Evolutionary conservation across 2,113 vertebrate genomes (phyloP), one percentile per base, ranked within the genome.

Genomic region (Carettochelys insculpta): DNA sequence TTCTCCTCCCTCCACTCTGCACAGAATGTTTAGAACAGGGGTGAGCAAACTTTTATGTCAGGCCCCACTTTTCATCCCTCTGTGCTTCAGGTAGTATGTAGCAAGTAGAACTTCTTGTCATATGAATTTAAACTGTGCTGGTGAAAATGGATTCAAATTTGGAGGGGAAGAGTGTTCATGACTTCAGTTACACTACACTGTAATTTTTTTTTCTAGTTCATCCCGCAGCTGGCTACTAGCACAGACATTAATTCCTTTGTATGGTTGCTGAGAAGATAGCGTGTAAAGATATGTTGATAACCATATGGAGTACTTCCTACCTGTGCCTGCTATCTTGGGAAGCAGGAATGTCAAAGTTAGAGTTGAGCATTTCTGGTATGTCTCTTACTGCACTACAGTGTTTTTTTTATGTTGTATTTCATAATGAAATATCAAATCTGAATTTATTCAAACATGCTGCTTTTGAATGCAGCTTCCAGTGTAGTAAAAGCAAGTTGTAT

Each of bases 281-380:
- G 1, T 27, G 0, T 25, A 2, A 41, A 1, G 8, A 29, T 12
- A 47, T 87, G 41, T 17, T 88, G 82, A 4, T 79, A 73, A 65
- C 6, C 1, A 3, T 3, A 68, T 85, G 22, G 8, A 45, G 25
- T 34, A 68, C 38, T 83, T 45, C 43, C 17, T 5, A 41, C 61
- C n/a, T 68, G n/a, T 80, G 34, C 47, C 65, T 43, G 4, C 58
- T 65, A 12, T 75, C 79, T 65, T 87, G 52, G 86, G 50, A 85
- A 90, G 89, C 56, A 54, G 41, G 73, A 95, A 92, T 93, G 90
- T 86, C 90, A 94, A 94, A 94, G 92, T 92, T 94, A 83, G 71
- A 71, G 48, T 89, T 79, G 1, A 53, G 45, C 77, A 53, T 73
- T 73, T 45, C 20, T 45, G 71, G 38, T 73, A 43, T 12, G 41